Base-by-base conservation (phyloP, 2,888 invertebrate species). In the Hyposoter dolosus region DNA sequence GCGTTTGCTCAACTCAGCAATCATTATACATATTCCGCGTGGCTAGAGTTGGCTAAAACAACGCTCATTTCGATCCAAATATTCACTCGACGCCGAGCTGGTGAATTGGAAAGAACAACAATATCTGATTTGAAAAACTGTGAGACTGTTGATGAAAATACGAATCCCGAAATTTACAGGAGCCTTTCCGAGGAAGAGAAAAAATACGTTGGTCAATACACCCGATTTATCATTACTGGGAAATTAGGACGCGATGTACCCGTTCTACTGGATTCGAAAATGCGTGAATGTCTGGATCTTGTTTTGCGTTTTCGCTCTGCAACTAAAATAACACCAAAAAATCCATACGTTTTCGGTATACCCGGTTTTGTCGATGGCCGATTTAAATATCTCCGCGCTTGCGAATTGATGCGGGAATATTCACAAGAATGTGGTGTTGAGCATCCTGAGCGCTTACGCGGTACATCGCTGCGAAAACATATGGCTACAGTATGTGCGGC, bases 401-500 rank as follows among this genome's bases (percentile, higher is more conserved):
- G 80, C 43, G 23, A 40, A 15, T 43, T 85, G 0, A 75, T 85
- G 79, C 56, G 83, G 0, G 53, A 69, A 66, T 85, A 50, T 19
- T 66, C 83, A 7, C 43, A 32, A 12, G 53, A 74, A 40, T 85
- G 76, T 79, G 75, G 74, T 23, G 82, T 83, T 28, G 43, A 79
- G 32, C 43, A 80, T 68, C 86, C 86, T 1, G 71, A 86, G n/a
- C 35, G 76, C 12, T 23, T 86, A 9, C 72, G 86, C 28, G 86
- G 74, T 23, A 83, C 76, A 2, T 6, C 32, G 23, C 43, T 86
- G 1, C 75, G 80, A 12, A 86, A 85, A 43, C 86, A 86, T 32
- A 69, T 84, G 17, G 86, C 86, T 28, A 84, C 86, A 28, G 47
- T 60, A 23, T 79, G 79, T 40, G 84, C 81, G 15, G 71, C 80